Conservation (phyloP, 2,888 invertebrate genomes). For the Chydorus sphaericus region DNA sequence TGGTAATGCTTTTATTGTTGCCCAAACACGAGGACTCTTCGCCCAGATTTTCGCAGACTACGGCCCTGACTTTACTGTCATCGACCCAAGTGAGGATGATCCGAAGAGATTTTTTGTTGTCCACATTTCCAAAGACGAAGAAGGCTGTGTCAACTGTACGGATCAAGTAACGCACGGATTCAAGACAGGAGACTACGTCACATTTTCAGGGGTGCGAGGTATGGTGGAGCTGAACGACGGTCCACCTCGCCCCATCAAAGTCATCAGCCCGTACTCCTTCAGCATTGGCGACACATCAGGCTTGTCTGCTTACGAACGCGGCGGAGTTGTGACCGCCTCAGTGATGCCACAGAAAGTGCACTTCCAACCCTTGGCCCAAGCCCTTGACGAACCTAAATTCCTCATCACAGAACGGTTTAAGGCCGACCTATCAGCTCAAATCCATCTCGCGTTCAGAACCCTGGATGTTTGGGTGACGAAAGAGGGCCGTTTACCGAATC, state of each 20-base stretch:
- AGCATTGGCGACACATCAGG: conserved; percentile 36
- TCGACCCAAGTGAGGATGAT: conserved; percentile 38
- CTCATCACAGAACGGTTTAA: conserved; percentile 83
- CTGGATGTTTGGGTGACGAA: conserved; percentile 51
- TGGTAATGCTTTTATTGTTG: conserved; percentile 32
- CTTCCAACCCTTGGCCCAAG: conserved; percentile 66
- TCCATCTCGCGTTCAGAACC: conserved; percentile 75
- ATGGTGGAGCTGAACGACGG: conserved; percentile 37
- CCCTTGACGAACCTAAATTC: conserved; percentile 66
- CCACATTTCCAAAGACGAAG: conserved; percentile 31
- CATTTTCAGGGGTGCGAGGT: conserved; percentile 38
- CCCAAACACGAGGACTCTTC: conserved; percentile 37
- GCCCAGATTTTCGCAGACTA: conserved; percentile 41
- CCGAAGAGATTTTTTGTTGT: conserved; percentile 36
- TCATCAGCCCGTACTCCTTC: conserved; percentile 37
- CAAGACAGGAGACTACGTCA: conserved; percentile 39
- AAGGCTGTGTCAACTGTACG: conserved; percentile 36
- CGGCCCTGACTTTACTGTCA: conserved; percentile 34
- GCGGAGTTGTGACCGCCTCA: conserved; percentile 88
- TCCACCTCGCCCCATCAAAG: conserved; percentile 34
- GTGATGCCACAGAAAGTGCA: conserved; percentile 75
- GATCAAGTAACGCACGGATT: conserved; percentile 39
- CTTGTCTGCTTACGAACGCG: conserved; percentile 32
- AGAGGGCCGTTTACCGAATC: conserved; percentile 51
- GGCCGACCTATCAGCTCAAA: conserved; percentile 72